A percentile compares a stretch with the other conserved stretches of the same genome.
Conservation (phyloP, 1,140 invertebrate species). For the Aethina tumida region DNA sequence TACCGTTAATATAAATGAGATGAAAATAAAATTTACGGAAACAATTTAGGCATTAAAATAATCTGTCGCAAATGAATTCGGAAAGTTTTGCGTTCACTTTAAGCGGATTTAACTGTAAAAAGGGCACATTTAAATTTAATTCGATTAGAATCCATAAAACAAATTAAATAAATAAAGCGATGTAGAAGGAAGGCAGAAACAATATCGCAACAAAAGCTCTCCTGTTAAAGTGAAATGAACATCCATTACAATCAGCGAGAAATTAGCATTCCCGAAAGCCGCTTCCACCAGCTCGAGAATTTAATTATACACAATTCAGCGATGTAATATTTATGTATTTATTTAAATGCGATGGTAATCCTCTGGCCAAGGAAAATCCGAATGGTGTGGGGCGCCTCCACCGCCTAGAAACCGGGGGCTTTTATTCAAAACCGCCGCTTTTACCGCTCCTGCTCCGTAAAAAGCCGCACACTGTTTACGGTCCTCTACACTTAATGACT, state of each 20-base stretch:
- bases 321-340: conserved; percentile 41
- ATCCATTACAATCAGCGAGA: conserved; percentile 33
- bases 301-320: conserved; percentile 37
- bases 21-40: too few relatives aligned
- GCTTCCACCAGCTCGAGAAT: conserved; percentile 31
- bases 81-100: too few relatives aligned
- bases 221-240: conserved; percentile 27
- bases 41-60: too few relatives aligned
- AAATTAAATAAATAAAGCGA: conserved; percentile 24
- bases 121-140: conserved; percentile 1
- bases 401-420: conserved; percentile 12
- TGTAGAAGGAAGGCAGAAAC: conserved; percentile 21
- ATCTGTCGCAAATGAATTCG: too few relatives aligned
- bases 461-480: conserved; percentile 23
- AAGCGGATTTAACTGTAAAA: too few relatives aligned
- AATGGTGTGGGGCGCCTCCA: conserved; percentile 15
- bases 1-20: too few relatives aligned
- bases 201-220: conserved; percentile 25
- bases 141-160: conserved; percentile 6
- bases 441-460: conserved; percentile 7
- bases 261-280: conserved; percentile 35
- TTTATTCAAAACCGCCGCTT: conserved; percentile 15
- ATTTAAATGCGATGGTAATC: conserved; percentile 38
- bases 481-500: conserved; percentile 25
- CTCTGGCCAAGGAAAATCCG: conserved; percentile 18